Evolutionary conservation across 1,140 invertebrate species (phyloP).

Genomic region (Leptoteleia sp.): DNA sequence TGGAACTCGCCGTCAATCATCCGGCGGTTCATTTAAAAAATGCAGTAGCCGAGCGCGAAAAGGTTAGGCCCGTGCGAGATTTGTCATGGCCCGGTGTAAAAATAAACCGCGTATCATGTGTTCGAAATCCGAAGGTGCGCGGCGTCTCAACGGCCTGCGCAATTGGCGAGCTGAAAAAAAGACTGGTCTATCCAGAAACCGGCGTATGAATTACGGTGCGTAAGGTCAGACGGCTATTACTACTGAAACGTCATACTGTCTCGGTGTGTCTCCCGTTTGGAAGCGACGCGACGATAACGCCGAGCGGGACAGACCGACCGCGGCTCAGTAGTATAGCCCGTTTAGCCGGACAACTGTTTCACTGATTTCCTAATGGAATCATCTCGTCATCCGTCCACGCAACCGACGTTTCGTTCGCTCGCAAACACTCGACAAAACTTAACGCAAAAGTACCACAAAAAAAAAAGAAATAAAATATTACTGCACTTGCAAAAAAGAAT

Average conservation of each 20-base stretch:
- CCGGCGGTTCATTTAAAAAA: conserved; percentile 1
- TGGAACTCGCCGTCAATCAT: not conserved
- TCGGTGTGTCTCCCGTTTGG: conserved; percentile 49
- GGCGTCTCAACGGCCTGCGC: conserved; percentile 7
- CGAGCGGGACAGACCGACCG: conserved; percentile 31
- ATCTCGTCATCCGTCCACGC: not conserved
- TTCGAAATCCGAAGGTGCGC: conserved; percentile 16
- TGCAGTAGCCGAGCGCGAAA: conserved; percentile 9
- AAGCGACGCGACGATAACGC: conserved; percentile 41
- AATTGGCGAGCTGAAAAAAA: conserved; percentile 17
- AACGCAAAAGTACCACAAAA: too few species aligned
- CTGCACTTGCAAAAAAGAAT: too few species aligned
- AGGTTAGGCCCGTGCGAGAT: conserved; percentile 16
- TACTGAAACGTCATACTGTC: conserved; percentile 57
- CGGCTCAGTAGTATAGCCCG: conserved; percentile 44
- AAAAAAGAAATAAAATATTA: too few species aligned
- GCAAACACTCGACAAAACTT: too few species aligned
- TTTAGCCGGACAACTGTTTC: conserved; percentile 41
- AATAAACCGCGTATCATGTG: conserved; percentile 20
- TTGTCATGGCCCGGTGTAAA: conserved; percentile 21
- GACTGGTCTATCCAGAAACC: conserved; percentile 43
- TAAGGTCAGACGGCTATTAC: conserved; percentile 58
- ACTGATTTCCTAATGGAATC: conserved; percentile 40
- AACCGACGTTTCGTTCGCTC: too few species aligned
- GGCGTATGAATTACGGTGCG: conserved; percentile 51